phyloP scores from a whole-genome alignment of 2,797 vertebrate species.

The Acrocephalus scirpaceus region DNA sequence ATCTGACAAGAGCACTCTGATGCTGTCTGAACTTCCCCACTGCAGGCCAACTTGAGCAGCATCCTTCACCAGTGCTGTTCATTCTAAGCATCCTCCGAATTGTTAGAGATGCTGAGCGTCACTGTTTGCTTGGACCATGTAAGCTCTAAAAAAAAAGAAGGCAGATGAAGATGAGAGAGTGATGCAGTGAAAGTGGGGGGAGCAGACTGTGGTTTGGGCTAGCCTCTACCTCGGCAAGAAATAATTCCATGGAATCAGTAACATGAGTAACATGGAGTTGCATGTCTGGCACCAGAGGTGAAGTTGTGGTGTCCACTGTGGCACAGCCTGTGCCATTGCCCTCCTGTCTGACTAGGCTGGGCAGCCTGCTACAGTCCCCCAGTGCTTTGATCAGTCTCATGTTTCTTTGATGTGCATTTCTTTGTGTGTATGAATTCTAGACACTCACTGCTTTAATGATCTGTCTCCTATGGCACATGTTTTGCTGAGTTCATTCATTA shows the following conservation, averaged over 20 bases:
- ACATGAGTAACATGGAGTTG: background rate
- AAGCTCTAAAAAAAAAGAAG: background rate
- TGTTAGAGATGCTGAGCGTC: background rate
- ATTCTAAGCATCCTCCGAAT: background rate
- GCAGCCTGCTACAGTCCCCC: background rate
- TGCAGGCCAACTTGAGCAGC: accelerated
- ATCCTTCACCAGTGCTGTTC: background rate
- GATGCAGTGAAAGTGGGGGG: background rate
- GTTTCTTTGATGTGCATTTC: conserved; percentile 5
- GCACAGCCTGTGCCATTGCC: background rate
- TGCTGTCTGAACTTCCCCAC: background rate
- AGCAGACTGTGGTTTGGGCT: background rate
- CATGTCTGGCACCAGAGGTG: accelerated
- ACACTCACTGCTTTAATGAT: background rate
- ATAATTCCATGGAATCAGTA: background rate
- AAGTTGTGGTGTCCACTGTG: background rate
- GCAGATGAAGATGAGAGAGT: background rate
- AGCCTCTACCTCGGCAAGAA: background rate
- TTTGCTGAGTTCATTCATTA: conserved; percentile 22
- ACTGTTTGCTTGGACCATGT: background rate
- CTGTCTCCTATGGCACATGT: background rate
- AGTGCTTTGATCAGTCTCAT: background rate
- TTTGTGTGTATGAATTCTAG: background rate
- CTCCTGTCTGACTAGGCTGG: background rate
- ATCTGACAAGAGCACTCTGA: no score